Conservation (phyloP, 2,888 invertebrate species). For the Dendrolimus pini region DNA sequence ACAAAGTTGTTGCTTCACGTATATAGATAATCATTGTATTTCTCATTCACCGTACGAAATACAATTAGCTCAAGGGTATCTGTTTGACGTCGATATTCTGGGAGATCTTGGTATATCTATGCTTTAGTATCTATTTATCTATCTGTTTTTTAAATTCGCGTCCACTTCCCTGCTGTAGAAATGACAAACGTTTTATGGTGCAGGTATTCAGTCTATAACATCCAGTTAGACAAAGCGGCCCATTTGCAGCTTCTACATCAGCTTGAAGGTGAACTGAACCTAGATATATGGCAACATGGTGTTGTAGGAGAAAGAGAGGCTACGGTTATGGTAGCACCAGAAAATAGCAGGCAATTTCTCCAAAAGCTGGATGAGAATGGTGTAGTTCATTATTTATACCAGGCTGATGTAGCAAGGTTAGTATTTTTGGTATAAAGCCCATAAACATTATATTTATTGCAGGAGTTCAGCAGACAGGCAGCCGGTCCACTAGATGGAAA, state of each 20-base stretch:
- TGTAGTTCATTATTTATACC: conserved; percentile 20
- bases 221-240: conserved; percentile 14
- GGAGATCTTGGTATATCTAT: no score
- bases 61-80: no score
- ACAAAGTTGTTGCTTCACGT: no score
- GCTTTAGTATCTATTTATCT: no score
- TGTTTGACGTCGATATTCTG: no score
- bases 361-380: conserved; percentile 16
- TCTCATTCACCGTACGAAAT: no score
- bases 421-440: conserved; percentile 1
- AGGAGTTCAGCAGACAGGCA: no score
- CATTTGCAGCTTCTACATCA: conserved; percentile 18
- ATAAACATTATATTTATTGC: no score
- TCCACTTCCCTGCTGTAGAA: no score
- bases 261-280: conserved; percentile 14
- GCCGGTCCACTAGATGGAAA: no score
- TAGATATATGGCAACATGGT: conserved; percentile 30
- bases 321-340: conserved; percentile 24
- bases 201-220: conserved; percentile 21
- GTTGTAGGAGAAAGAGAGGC: conserved; percentile 19
- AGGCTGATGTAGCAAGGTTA: conserved; percentile 25
- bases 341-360: conserved; percentile 15
- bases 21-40: no score
- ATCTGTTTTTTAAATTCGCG: no score
- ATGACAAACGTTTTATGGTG: background rate